phyloP scores from a whole-genome alignment of 2,113 vertebrate species.

The Acanthisitta chloris region DNA sequence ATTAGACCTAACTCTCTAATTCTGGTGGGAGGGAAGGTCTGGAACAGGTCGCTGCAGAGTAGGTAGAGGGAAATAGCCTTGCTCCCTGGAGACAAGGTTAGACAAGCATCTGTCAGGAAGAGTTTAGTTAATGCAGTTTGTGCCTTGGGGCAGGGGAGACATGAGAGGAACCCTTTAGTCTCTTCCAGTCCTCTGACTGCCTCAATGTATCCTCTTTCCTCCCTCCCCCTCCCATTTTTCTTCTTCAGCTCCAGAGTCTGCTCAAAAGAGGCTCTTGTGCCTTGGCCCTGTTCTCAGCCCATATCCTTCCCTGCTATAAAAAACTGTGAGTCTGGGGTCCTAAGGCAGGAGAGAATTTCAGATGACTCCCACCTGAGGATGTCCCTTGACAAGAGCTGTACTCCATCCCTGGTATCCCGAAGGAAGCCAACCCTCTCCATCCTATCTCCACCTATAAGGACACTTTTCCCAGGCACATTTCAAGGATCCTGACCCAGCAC shows the following conservation, averaged over 20 bases:
- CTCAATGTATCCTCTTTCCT: rapidly evolving
- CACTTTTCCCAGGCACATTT: neutral
- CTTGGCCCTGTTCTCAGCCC: neutral
- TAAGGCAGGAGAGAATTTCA: neutral
- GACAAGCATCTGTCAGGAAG: neutral
- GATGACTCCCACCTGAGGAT: neutral
- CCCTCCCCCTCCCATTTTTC: neutral
- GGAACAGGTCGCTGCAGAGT: neutral
- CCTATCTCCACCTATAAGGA: rapidly evolving
- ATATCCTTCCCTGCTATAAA: neutral
- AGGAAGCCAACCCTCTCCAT: neutral
- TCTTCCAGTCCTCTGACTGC: neutral
- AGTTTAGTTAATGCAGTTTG: neutral
- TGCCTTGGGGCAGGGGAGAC: neutral
- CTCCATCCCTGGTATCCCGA: neutral
- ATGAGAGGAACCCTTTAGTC: neutral
- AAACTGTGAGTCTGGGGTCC: neutral
- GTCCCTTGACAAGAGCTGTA: neutral
- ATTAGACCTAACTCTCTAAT: neutral
- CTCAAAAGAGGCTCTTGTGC: neutral
- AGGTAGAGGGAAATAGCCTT: neutral
- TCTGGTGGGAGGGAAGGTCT: neutral
- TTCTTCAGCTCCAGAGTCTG: neutral
- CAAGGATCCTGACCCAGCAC: neutral
- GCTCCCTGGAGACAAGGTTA: neutral